Evolutionary conservation across 1,140 invertebrate species (phyloP).

Genomic region (Drosophila busckii): DNA sequence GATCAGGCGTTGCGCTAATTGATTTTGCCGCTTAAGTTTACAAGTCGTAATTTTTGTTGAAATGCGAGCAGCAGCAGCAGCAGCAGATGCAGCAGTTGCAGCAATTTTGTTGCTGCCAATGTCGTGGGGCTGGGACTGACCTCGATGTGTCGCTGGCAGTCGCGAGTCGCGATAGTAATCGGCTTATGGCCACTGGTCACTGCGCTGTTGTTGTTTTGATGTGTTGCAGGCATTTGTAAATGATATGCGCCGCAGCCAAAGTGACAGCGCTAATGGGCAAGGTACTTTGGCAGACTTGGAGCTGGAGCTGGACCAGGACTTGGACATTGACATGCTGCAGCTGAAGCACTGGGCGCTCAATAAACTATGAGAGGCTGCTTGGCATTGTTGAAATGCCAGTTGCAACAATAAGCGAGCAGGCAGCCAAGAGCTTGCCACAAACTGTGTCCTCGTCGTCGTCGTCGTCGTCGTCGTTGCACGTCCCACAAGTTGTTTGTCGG

Average conservation of each 20-base stretch:
- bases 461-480: conserved; percentile 17
- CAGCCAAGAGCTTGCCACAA: conserved; percentile 5
- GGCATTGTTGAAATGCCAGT: conserved; percentile 57
- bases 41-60: conserved; percentile 51
- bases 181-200: conserved; percentile 28
- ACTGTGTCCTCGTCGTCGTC: conserved; percentile 20
- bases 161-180: conserved; percentile 26
- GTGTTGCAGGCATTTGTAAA: conserved; percentile 46
- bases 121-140: conserved; percentile 18
- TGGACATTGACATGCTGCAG: neutral
- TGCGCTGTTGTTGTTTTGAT: conserved; percentile 22
- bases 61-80: conserved; percentile 26
- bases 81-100: neutral
- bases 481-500: conserved; percentile 63
- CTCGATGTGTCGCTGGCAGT: conserved; percentile 21
- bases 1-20: conserved; percentile 49
- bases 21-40: conserved; percentile 61
- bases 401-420: neutral
- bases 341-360: conserved; percentile 35
- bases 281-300: neutral
- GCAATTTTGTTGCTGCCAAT: conserved; percentile 2
- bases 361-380: conserved; percentile 65
- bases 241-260: conserved; percentile 48
- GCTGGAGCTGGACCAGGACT: conserved; percentile 8
- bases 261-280: conserved; percentile 47